These are phyloP conservation scores for Falco peregrinus DNA, from an alignment of 2,797 vertebrate species.

Conservation along the genomic window DNA sequence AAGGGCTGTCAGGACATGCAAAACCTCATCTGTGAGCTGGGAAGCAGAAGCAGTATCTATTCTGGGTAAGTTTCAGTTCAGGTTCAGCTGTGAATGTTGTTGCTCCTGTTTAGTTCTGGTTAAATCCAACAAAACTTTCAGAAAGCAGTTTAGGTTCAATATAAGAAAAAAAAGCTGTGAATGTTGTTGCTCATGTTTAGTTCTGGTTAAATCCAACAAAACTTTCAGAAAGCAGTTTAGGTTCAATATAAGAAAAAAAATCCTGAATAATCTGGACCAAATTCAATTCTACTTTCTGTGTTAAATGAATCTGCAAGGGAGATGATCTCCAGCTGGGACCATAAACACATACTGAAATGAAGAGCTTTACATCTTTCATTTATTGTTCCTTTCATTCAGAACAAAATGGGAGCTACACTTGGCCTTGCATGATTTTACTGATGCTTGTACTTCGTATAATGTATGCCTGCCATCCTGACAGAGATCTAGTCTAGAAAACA, in stretches of 20 bases:
- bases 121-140: background rate
- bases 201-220: background rate
- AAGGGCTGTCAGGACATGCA: background rate
- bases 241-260: background rate
- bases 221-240: background rate
- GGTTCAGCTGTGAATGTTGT: background rate
- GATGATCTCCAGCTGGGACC: background rate
- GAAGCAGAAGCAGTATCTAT: fast-evolving
- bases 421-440: background rate
- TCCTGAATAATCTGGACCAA: background rate
- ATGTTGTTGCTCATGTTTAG: background rate
- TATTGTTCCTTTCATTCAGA: background rate
- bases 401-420: background rate
- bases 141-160: background rate
- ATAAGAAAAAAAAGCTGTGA: background rate
- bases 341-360: background rate
- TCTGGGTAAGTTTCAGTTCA: background rate
- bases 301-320: background rate
- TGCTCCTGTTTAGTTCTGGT: background rate
- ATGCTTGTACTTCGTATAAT: background rate
- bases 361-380: background rate
- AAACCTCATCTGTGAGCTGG: background rate
- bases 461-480: background rate
- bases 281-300: background rate
- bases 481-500: constrained; percentile 44